Conservation (phyloP, 2,113 vertebrate genomes). For the Hyaena hyaena region DNA sequence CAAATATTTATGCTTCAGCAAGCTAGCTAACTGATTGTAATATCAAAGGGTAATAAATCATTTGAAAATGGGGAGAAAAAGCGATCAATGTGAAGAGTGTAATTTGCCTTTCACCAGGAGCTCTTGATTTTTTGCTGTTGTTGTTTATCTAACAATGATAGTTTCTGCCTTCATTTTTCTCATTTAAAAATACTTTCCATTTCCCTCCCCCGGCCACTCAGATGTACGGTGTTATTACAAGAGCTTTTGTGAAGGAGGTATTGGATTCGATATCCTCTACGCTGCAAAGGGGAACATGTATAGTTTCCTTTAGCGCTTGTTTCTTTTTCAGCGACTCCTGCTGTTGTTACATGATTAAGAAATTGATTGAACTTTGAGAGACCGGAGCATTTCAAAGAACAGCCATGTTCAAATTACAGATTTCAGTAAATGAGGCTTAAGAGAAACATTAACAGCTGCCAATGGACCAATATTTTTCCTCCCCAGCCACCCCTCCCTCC, state of each 20-base stretch:
- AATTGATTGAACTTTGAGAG: constrained; percentile 43
- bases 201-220: constrained; percentile 49
- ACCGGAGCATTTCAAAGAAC: constrained; percentile 65
- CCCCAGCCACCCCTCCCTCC: background rate
- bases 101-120: constrained; percentile 75
- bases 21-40: constrained; percentile 1
- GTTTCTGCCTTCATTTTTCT: constrained; percentile 70
- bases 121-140: constrained; percentile 14
- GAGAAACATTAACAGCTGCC: constrained; percentile 74
- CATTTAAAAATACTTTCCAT: constrained; percentile 30
- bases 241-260: background rate
- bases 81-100: background rate
- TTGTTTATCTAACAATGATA: constrained; percentile 76
- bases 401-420: constrained; percentile 43
- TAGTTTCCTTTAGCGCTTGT: background rate
- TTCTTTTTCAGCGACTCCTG: background rate
- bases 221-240: background rate
- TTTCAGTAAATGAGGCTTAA: constrained; percentile 60
- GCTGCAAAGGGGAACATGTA: background rate
- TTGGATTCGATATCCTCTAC: background rate
- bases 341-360: background rate
- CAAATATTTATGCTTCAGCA: background rate
- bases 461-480: constrained; percentile 62
- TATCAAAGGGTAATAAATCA: constrained; percentile 59
- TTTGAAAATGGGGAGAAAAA: background rate